Base-by-base conservation (phyloP, 2,888 invertebrate species). In the Exephanes ischioxanthus region DNA sequence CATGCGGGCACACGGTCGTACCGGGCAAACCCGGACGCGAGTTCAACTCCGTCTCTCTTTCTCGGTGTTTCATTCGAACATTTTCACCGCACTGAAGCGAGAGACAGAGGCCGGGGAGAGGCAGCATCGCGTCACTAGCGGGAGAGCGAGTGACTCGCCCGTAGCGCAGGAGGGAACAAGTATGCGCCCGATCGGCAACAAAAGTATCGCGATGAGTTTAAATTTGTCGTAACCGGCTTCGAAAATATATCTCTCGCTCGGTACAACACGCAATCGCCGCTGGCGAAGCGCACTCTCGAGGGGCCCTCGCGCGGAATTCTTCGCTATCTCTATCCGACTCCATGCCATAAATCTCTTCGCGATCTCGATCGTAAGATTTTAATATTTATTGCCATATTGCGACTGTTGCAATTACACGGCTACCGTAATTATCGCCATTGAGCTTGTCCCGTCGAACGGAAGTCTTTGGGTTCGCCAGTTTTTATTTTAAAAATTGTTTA, bases 21-120 rank as follows among this genome's bases (percentile, higher is more conserved):
- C 63, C 63, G 53, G 68, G 68, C 84, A 84, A 80, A 84, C 84
- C 84, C 84, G 84, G 84, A 84, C 77, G 80, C 84, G 80, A 84
- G 77, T 84, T 78, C 77, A 81, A 73, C 72, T 71, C 80, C 61
- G 48, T 66, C 51, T 41, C 41, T 76, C 81, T 58, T 26, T 14
- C 73, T 51, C 72, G 48, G n/a, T 22, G 33, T 22, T 51, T 58
- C 2, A 9, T 61, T 45, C 37, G 75, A 70, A 48, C 70, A 61
- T 22, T 48, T 67, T 75, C 58, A 45, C 41, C 41, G 51, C 14
- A 30, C 33, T 4, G 41, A 55, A 68, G 55, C 22, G 77, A 53
- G 77, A 16, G 53, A 66, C 48, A 6, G 45, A 37, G 76, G 9
- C 11, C 45, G 45, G 33, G n/a, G 51, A 41, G 58, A 41, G 1